Conservation (phyloP, 2,888 invertebrate genomes). For the Lycia hirtaria region DNA sequence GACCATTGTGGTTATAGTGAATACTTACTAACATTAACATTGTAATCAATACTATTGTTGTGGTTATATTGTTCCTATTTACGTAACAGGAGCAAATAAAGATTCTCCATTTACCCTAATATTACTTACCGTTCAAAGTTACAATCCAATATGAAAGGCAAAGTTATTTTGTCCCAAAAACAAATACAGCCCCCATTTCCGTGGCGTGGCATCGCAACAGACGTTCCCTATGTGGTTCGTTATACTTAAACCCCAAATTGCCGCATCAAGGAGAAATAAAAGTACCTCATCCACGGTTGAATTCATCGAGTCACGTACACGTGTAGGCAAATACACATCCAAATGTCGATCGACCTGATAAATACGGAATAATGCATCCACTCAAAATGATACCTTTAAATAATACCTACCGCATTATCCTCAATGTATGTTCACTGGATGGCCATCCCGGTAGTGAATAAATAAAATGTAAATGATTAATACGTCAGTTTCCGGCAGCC, state of each 20-base stretch:
- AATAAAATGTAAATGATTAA: too few species aligned
- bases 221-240: conserved; percentile 58
- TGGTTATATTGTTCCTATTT: not conserved
- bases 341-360: conserved; percentile 17
- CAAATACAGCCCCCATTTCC: conserved; percentile 50
- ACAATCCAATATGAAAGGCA: conserved; percentile 45
- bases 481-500: too few species aligned
- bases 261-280: conserved; percentile 60
- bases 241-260: conserved; percentile 66
- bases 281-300: conserved; percentile 48
- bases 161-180: conserved; percentile 52
- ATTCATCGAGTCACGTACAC: conserved; percentile 52
- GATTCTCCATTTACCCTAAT: conserved; percentile 10
- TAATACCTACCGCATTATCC: conserved; percentile 20
- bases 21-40: not conserved
- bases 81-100: not conserved
- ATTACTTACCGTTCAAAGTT: conserved; percentile 27
- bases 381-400: conserved; percentile 17
- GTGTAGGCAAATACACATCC: conserved; percentile 26
- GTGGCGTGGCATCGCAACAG: conserved; percentile 42
- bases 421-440: conserved; percentile 19
- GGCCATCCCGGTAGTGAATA: conserved; percentile 18
- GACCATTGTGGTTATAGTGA: not conserved
- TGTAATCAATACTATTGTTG: not conserved
- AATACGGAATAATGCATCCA: conserved; percentile 16